These are phyloP conservation scores for Chiridota heheva DNA, from an alignment of 35 echinoderm and acorn worm species.

Conservation along the genomic window DNA sequence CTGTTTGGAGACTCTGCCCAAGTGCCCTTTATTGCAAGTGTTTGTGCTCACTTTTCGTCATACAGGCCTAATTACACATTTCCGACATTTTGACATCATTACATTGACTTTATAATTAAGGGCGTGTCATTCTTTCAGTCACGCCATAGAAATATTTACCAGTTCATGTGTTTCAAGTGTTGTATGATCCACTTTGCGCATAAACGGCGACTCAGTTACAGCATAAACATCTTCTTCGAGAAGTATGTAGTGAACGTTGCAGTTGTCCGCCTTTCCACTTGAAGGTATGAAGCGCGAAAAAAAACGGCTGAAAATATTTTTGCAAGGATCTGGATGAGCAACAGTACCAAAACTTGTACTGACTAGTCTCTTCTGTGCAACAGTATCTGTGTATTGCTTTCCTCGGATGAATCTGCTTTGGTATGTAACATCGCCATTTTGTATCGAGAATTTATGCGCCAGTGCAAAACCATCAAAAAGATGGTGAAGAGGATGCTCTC, in stretches of 20 bases:
- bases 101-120: no score
- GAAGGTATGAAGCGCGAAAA: slow-evolving; percentile 60
- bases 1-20: no score
- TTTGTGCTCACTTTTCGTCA: no score
- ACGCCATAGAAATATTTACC: no score
- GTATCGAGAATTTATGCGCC: slow-evolving; percentile 71
- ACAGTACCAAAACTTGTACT: slow-evolving; percentile 50
- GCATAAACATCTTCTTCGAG: slow-evolving; percentile 77
- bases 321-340: slow-evolving; percentile 76
- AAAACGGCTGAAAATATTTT: slow-evolving; percentile 70
- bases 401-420: slow-evolving; percentile 53
- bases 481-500: slow-evolving; percentile 48
- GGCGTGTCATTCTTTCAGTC: no score
- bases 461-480: slow-evolving; percentile 82
- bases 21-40: no score
- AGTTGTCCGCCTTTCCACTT: slow-evolving; percentile 51
- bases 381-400: slow-evolving; percentile 48
- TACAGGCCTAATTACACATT: no score
- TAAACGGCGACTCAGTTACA: slow-evolving; percentile 33
- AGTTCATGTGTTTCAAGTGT: slow-evolving; percentile 32
- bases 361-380: slow-evolving; percentile 54
- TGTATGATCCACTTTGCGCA: slow-evolving; percentile 48
- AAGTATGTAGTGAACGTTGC: slow-evolving; percentile 69
- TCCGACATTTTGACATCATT: no score
- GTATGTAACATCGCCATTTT: slow-evolving; percentile 58